Evolutionary conservation across 1,140 invertebrate genomes (phyloP), one percentile per base, ranked within the genome.

Genomic region (Drosophila trapezifrons): DNA sequence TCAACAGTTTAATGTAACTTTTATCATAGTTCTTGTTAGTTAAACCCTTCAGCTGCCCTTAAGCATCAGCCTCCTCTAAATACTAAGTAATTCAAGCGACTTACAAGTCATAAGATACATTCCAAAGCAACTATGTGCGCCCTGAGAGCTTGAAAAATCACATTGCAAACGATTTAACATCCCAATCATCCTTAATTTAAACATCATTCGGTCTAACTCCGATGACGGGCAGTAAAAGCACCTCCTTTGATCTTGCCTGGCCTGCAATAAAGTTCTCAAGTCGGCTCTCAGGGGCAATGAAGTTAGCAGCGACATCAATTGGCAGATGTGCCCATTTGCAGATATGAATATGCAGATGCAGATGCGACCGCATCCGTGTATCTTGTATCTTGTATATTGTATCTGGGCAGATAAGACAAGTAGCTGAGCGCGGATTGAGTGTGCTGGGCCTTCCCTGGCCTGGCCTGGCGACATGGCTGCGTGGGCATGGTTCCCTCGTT

Each of bases 351-450:
- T 71, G 25, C 52, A 67, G 55, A 64, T 64, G 51, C 29, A 35
- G 29, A 32, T 32, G 9, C 12, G 8, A 29, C 49, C 49, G 49
- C 38, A 17, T 29, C 45, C 25, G 25, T 32, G 60, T 65, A 71
- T 70, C 67, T 45, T 56, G 67, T 70, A 47, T 71, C 51, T 71
- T 17, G 25, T 57, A 20, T n/a, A 40, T 25, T 25, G n/a, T n/a
- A n/a, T n/a, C n/a, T n/a, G n/a, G n/a, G 52, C 43, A 58, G 52
- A 71, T 49, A 72, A 72, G 65, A 71, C 66, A 58, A 72, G 69
- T 71, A 72, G 69, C 69, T 40, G 32, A 58, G 65, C 65, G 65
- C 67, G 46, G 42, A 70, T 71, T 13, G n/a, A 58, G 37, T 29
- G 27, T 29, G 27, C 27, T 32, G 49, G 49, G 49, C n/a, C 40